Conservation (phyloP, 53 echinoderm and acorn worm species). For the Stichopus horrens region DNA sequence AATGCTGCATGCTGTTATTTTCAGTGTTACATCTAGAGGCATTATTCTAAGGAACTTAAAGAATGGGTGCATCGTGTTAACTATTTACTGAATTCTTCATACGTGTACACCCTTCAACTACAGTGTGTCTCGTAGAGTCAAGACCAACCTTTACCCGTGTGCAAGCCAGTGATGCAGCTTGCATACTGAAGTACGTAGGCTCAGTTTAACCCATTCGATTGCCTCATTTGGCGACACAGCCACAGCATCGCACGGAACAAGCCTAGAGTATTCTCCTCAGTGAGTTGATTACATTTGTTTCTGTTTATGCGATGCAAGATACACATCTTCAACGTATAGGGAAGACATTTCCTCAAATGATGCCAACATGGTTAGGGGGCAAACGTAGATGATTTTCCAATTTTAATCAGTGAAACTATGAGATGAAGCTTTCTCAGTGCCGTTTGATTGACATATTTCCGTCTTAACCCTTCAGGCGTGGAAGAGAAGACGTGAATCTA, state of each 20-base stretch:
- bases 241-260: not conserved
- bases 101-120: too few relatives aligned
- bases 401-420: conserved; percentile 41
- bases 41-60: too few relatives aligned
- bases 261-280: not conserved
- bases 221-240: not conserved
- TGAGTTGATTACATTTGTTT: conserved; percentile 23
- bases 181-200: not conserved
- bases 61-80: too few relatives aligned
- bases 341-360: conserved; percentile 12
- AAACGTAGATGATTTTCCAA: conserved; percentile 41
- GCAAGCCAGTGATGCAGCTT: not conserved
- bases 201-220: not conserved
- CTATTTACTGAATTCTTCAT: too few relatives aligned
- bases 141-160: too few relatives aligned
- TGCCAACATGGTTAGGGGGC: conserved; percentile 43
- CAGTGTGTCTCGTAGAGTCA: too few relatives aligned
- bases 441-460: conserved; percentile 33
- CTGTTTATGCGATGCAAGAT: conserved; percentile 24
- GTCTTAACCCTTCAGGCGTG: conserved; percentile 30
- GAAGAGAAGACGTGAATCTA: conserved; percentile 23
- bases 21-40: too few relatives aligned
- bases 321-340: not conserved
- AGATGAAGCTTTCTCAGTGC: conserved; percentile 36
- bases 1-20: too few relatives aligned